phyloP scores from a whole-genome alignment of 2,888 invertebrate species.

The Drosophila merina region DNA sequence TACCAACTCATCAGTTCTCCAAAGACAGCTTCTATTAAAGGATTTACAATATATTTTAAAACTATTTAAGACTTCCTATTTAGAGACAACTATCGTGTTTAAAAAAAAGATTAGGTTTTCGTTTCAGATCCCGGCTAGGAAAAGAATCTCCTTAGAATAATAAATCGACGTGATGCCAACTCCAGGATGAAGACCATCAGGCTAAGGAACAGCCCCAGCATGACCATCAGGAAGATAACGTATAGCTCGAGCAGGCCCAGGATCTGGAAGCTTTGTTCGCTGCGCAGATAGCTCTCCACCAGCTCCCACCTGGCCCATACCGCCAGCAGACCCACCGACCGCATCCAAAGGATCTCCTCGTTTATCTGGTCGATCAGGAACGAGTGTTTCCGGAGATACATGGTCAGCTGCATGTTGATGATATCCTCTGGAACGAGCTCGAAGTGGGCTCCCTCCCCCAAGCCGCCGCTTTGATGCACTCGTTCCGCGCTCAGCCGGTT shows the following conservation, averaged over 20 bases:
- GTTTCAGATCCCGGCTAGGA: not conserved
- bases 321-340: conserved; percentile 61
- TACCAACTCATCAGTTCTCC: no score
- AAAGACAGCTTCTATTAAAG: no score
- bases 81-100: not conserved
- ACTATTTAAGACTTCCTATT: not conserved
- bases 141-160: conserved; percentile 7
- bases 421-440: conserved; percentile 54
- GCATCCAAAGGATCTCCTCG: conserved; percentile 58
- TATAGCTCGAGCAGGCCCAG: conserved; percentile 49
- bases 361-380: conserved; percentile 67
- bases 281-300: conserved; percentile 17
- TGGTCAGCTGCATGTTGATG: conserved; percentile 55
- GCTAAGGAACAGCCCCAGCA: conserved; percentile 32
- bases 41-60: no score
- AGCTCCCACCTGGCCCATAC: conserved; percentile 59
- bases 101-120: not conserved
- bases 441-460: conserved; percentile 24
- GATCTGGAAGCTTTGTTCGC: conserved; percentile 26
- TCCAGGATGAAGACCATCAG: conserved; percentile 44
- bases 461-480: not conserved
- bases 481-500: conserved; percentile 41
- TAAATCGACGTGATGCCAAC: conserved; percentile 33
- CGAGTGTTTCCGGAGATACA: conserved; percentile 72
- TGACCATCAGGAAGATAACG: conserved; percentile 43